phyloP scores from a whole-genome alignment of 2,113 vertebrate genomes.

The Varanus salvator region DNA sequence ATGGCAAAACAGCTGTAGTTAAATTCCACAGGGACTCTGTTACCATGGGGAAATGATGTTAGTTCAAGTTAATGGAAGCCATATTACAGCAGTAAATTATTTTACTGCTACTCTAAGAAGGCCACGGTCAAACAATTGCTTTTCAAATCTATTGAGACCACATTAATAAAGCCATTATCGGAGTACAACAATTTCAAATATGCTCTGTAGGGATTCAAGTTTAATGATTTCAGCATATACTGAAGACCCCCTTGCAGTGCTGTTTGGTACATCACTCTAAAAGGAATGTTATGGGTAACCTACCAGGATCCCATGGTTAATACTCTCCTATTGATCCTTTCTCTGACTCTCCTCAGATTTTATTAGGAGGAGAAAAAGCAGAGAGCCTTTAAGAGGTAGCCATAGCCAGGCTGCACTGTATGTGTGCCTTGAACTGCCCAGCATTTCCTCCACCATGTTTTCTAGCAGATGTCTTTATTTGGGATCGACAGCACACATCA shows the following conservation, averaged over 20 bases:
- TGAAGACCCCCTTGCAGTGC: conserved; percentile 66
- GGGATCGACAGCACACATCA: background rate
- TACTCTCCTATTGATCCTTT: conserved; percentile 57
- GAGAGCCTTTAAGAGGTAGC: background rate
- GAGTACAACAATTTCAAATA: conserved; percentile 80
- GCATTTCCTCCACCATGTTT: background rate
- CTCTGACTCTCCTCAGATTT: conserved; percentile 5
- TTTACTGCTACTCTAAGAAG: conserved; percentile 80
- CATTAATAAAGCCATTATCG: conserved; percentile 83
- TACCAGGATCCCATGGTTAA: conserved; percentile 56
- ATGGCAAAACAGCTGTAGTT: conserved; percentile 70
- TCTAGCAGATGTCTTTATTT: background rate
- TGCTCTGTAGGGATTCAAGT: conserved; percentile 75
- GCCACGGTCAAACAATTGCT: conserved; percentile 83
- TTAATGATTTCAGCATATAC: conserved; percentile 75
- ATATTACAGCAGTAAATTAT: conserved; percentile 79
- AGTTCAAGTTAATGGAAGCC: conserved; percentile 81
- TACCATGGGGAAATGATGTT: conserved; percentile 78
- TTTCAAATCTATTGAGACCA: conserved; percentile 77
- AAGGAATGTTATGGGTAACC: conserved; percentile 62
- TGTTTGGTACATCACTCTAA: conserved; percentile 65
- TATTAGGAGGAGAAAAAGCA: background rate
- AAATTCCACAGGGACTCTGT: conserved; percentile 73
- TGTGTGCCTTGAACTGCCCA: background rate
- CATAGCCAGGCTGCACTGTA: too few species aligned